Evolutionary conservation across 2,113 vertebrate genomes (phyloP).

Genomic region (Ophiodon elongatus): DNA sequence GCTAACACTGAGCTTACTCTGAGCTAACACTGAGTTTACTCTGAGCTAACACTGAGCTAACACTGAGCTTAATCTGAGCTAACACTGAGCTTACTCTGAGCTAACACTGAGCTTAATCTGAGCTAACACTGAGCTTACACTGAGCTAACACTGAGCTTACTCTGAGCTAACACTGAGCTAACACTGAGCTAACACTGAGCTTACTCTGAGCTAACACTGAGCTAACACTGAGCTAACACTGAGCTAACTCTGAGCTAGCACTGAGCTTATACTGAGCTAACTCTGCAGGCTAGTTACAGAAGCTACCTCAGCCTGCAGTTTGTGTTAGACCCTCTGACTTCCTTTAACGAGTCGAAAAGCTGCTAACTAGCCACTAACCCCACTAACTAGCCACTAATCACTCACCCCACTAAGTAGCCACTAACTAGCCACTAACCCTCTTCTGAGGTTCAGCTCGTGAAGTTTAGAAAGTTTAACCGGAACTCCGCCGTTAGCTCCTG

Average conservation of each 20-base stretch:
- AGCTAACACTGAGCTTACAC: not conserved
- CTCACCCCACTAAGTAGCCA: too few relatives aligned
- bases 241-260: too few relatives aligned
- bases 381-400: too few relatives aligned
- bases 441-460: not conserved
- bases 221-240: too few relatives aligned
- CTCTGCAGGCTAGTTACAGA: not conserved
- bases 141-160: too few relatives aligned
- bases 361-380: too few relatives aligned
- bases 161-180: not conserved
- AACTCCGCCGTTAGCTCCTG: constrained; percentile 21
- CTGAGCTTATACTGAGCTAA: too few relatives aligned
- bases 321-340: not conserved
- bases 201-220: not conserved
- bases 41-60: too few relatives aligned
- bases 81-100: not conserved
- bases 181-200: too few relatives aligned
- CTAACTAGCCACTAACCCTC: not conserved
- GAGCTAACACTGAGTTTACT: too few relatives aligned
- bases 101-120: not conserved
- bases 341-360: not conserved
- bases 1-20: too few relatives aligned
- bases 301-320: not conserved
- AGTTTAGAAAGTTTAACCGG: not conserved
- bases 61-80: too few relatives aligned